phyloP scores from a whole-genome alignment of 2,888 invertebrate genomes.

The Drosophila colorata region DNA sequence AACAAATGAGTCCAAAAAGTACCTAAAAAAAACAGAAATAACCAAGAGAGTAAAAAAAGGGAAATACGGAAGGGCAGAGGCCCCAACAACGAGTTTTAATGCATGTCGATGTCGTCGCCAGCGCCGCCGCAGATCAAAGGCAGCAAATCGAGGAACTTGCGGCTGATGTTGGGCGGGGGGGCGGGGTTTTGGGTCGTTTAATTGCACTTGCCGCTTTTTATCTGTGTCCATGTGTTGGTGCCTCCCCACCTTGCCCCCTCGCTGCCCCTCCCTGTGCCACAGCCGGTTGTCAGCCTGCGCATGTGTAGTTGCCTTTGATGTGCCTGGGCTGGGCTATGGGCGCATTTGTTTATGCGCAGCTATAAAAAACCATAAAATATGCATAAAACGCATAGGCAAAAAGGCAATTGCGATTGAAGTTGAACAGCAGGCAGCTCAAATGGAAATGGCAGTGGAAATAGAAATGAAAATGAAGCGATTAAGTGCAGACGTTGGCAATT shows the following conservation, averaged over 20 bases:
- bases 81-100: conserved; percentile 65
- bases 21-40: conserved; percentile 14
- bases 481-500: conserved; percentile 30
- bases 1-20: conserved; percentile 58
- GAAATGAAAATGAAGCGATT: conserved; percentile 49
- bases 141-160: conserved; percentile 30
- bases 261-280: neutral
- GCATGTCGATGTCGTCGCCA: conserved; percentile 72
- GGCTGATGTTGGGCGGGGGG: conserved; percentile 6
- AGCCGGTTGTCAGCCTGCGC: conserved; percentile 42
- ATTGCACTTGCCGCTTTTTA: conserved; percentile 74
- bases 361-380: conserved; percentile 78
- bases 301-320: conserved; percentile 59
- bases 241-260: neutral
- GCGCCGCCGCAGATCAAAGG: conserved; percentile 72
- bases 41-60: conserved; percentile 23
- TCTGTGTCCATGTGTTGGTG: conserved; percentile 28
- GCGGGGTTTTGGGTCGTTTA: conserved; percentile 59
- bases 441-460: conserved; percentile 25
- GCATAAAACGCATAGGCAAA: conserved; percentile 74
- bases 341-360: conserved; percentile 70
- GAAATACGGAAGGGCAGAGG: conserved; percentile 65
- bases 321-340: conserved; percentile 34
- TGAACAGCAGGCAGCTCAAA: conserved; percentile 48
- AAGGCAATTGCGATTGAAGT: conserved; percentile 70